Conservation (phyloP, 1,140 invertebrate species). For the Ceratina japonica region DNA sequence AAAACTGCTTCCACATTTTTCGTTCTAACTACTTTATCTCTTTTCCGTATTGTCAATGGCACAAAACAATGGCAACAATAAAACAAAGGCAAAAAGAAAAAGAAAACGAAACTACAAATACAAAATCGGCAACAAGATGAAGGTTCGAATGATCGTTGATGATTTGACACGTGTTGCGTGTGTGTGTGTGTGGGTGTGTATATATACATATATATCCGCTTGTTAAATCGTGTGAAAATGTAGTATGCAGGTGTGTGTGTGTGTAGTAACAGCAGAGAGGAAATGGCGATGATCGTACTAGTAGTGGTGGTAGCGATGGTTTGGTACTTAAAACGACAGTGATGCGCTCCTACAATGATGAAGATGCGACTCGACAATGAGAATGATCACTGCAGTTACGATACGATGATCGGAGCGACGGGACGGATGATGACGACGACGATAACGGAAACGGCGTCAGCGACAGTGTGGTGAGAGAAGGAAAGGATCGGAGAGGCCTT, state of each 20-base stretch:
- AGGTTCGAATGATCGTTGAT: conserved; percentile 3
- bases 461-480: background rate
- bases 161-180: background rate
- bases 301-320: background rate
- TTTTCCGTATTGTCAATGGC: conserved; percentile 26
- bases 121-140: conserved; percentile 5
- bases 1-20: conserved; percentile 44
- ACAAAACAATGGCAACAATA: background rate
- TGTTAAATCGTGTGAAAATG: background rate
- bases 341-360: background rate
- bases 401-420: background rate
- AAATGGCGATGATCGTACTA: background rate
- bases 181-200: background rate
- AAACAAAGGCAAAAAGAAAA: conserved; percentile 16
- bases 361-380: background rate
- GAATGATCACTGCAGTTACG: no score
- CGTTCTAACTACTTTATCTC: conserved; percentile 55
- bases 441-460: background rate
- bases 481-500: background rate
- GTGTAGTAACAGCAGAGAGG: background rate
- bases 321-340: background rate
- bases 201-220: background rate
- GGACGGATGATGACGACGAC: background rate
- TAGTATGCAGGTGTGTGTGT: background rate
- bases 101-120: background rate